These are phyloP conservation scores for Bursaphelenchus mucronatus DNA, from an alignment of 1,140 invertebrate genomes.

Conservation along the genomic window DNA sequence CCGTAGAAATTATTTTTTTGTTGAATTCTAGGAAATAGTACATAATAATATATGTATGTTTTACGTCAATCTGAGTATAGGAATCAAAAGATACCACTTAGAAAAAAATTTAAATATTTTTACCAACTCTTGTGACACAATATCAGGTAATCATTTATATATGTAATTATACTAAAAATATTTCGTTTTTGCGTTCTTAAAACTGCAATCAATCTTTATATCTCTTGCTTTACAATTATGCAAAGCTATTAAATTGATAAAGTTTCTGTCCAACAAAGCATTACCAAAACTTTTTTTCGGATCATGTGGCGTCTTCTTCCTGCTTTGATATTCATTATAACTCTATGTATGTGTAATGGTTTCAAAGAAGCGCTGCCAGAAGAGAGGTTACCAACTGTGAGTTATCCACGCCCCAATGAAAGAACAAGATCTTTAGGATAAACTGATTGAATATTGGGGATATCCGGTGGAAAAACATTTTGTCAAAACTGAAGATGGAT, in stretches of 20 bases:
- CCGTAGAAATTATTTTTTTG: too few species aligned
- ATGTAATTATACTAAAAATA: too few species aligned
- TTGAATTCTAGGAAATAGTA: too few species aligned
- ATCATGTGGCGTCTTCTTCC: neutral
- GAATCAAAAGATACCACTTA: too few species aligned
- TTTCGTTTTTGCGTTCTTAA: too few species aligned
- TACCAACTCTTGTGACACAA: too few species aligned
- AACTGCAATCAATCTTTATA: too few species aligned
- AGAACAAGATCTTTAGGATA: neutral
- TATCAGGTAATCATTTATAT: too few species aligned
- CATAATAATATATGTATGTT: too few species aligned
- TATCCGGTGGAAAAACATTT: constrained; percentile 4
- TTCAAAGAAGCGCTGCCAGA: too few species aligned
- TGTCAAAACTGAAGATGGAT: neutral
- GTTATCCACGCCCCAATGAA: neutral
- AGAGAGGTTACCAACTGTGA: neutral
- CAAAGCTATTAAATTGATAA: constrained; percentile 3
- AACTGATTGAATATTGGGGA: neutral
- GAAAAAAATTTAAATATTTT: too few species aligned
- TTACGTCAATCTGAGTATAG: too few species aligned
- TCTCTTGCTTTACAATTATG: neutral
- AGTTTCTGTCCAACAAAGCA: neutral
- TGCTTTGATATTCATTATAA: neutral
- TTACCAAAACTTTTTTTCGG: neutral
- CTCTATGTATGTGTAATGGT: neutral